These are phyloP conservation scores for Parasteatoda tepidariorum DNA, from an alignment of 1,140 invertebrate species.

Conservation along the genomic window DNA sequence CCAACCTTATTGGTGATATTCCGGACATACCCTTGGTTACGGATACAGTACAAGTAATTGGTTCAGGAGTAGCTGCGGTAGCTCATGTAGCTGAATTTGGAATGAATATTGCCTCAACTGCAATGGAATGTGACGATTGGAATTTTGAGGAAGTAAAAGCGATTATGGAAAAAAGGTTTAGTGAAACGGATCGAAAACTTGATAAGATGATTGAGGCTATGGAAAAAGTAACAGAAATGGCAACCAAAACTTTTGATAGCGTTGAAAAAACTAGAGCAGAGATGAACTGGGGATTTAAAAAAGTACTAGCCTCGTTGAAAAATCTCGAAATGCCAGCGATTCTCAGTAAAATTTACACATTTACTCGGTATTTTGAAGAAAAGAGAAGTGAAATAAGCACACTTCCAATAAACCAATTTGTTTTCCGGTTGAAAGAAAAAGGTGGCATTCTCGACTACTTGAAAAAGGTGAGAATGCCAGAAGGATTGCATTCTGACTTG, in stretches of 20 bases:
- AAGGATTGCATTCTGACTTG: too few species aligned
- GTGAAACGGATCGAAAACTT: slow-evolving; percentile 1
- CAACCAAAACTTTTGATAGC: background rate
- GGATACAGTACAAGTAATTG: too few species aligned
- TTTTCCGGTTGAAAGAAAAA: background rate
- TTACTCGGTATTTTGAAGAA: background rate
- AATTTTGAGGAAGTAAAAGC: background rate
- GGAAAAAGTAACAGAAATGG: too few species aligned
- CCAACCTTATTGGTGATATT: too few species aligned
- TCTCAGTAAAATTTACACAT: background rate
- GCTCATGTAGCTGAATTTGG: too few species aligned
- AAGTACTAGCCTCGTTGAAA: background rate
- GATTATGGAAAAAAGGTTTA: too few species aligned
- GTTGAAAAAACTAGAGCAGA: background rate
- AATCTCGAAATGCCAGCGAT: background rate
- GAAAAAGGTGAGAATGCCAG: background rate
- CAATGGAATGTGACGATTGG: background rate
- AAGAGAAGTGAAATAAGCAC: background rate
- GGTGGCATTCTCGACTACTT: background rate
- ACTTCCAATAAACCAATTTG: background rate
- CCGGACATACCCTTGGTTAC: too few species aligned
- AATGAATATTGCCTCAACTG: too few species aligned
- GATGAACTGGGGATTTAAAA: background rate
- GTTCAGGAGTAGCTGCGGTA: too few species aligned
- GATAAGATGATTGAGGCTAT: too few species aligned